Base-by-base conservation (phyloP, 2,797 vertebrate genomes). In the Trematomus bernacchii region DNA sequence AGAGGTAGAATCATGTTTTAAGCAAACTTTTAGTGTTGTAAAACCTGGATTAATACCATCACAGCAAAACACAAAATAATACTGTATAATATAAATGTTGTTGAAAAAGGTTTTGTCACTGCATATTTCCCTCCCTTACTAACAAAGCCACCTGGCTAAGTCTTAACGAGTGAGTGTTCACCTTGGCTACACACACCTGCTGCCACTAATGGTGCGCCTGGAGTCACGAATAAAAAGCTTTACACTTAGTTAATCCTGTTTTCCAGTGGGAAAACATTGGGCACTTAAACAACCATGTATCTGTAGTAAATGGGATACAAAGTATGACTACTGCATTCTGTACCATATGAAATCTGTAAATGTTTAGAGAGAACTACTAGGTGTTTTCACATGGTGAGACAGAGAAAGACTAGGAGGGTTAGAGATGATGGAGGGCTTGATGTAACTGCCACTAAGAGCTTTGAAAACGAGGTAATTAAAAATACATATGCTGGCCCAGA, bases 401-500 rank as follows among this genome's bases (percentile, higher is more conserved):
- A 4, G 58, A 70, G 76, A 72, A 57, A 64, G 53, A 78, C 33
- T 67, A 70, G 73, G 14, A 37, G 65, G 73, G 66, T 55, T 68
- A 19, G 51, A 76, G 77, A 89, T 84, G 85, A 91, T 87, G 65
- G 70, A 89, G 65, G 75, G 77, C 71, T 63, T 73, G 55, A 42
- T 77, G 57, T 72, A 76, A 83, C 76, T 52, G 57, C 72, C 30
- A 82, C 65, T 43, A 80, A 78, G 73, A 73, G 87, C 81, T 88
- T 92, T 86, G 82, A 91, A 86, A 89, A 82, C 54, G 66, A 87
- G 81, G 75, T 79, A 71, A 91, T 91, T 90, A 92, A 93, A 93
- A 82, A 90, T 89, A 89, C 77, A 91, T 86, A 76, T 67, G 60
- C 71, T 73, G 42, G 21, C 55, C 44, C 18, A 27, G 71, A 85